phyloP scores from a whole-genome alignment of 2,888 invertebrate species.

The Lasioglossum marginatum region DNA sequence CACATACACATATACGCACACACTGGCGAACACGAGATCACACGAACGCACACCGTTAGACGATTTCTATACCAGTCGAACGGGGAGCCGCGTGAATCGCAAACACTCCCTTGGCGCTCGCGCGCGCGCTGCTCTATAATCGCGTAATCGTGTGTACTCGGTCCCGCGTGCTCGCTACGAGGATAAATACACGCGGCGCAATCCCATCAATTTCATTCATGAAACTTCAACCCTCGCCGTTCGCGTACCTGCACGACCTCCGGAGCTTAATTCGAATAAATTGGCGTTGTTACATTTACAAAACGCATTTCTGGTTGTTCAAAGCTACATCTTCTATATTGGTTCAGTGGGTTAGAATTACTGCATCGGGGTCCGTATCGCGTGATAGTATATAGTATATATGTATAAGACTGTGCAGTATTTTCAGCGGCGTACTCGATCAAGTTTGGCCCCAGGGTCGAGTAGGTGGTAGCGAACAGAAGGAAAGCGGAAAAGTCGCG shows the following conservation, averaged over 20 bases:
- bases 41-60: neutral
- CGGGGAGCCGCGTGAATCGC: conserved; percentile 30
- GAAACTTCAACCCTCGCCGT: conserved; percentile 13
- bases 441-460: no score
- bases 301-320: no score
- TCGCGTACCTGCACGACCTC: neutral
- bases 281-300: no score
- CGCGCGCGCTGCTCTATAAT: neutral
- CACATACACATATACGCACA: neutral
- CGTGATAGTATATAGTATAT: no score
- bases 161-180: conserved; percentile 7
- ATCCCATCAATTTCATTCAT: conserved; percentile 49
- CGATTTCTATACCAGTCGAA: conserved; percentile 5
- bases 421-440: no score
- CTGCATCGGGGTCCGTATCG: no score
- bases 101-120: conserved; percentile 7
- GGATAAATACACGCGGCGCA: conserved; percentile 23
- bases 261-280: neutral
- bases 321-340: no score
- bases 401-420: no score
- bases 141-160: neutral
- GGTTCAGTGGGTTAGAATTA: no score
- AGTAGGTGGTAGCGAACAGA: neutral
- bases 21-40: neutral
- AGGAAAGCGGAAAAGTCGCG: conserved; percentile 50